These are phyloP conservation scores for Lichenostomus cassidix DNA, from an alignment of 2,113 vertebrate species.

Conservation along the genomic window DNA sequence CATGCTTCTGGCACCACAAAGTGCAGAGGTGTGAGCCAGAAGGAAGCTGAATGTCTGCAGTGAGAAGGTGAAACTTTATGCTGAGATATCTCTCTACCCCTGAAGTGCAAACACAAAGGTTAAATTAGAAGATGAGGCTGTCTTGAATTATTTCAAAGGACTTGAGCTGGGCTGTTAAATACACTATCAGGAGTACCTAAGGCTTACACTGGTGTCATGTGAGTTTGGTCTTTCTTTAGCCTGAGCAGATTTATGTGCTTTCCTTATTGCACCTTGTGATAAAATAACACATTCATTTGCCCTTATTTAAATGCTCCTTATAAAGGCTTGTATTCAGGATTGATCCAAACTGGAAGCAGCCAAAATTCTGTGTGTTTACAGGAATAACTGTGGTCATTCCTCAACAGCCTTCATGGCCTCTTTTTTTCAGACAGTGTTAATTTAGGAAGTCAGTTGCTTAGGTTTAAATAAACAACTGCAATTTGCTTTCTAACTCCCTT, in stretches of 20 bases:
- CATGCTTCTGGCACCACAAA: neutral
- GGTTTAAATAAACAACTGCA: constrained; percentile 1
- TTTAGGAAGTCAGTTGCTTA: constrained; percentile 10
- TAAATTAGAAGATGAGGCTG: constrained; percentile 47
- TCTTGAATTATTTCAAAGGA: constrained; percentile 14
- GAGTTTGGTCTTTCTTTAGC: constrained; percentile 12
- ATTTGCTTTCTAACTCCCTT: neutral
- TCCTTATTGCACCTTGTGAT: neutral
- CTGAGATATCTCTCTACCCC: neutral
- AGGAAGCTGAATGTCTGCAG: neutral
- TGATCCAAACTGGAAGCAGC: neutral
- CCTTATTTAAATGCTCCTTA: neutral
- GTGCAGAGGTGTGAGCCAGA: neutral
- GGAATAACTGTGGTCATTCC: neutral
- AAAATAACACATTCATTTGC: neutral
- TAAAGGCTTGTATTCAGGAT: constrained; percentile 9
- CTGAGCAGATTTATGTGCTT: neutral
- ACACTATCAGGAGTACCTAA: neutral
- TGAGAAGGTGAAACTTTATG: constrained; percentile 10
- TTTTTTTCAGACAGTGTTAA: neutral
- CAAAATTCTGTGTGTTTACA: neutral
- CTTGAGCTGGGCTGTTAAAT: neutral
- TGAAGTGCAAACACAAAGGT: neutral
- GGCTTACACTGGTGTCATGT: neutral
- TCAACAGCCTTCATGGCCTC: neutral